A percentile compares a stretch with the other conserved stretches of the same genome.
Conservation (phyloP, 2,113 vertebrate genomes). For the Prunella himalayana region DNA sequence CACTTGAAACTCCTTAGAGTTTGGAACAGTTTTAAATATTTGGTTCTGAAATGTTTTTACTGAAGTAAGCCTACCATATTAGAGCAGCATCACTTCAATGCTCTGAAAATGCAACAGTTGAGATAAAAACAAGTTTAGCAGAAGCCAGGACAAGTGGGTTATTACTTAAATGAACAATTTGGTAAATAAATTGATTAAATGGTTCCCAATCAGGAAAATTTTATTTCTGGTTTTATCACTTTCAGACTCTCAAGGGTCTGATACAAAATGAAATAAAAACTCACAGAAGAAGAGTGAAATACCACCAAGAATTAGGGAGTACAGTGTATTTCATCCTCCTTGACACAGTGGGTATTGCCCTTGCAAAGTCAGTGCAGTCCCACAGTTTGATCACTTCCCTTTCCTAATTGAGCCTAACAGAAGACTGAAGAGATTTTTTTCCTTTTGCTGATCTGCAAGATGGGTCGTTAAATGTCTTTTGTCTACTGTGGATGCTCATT, state of each 20-base stretch:
- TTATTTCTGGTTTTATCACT: neutral
- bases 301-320: neutral
- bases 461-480: neutral
- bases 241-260: neutral
- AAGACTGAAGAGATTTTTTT: neutral
- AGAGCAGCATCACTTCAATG: neutral
- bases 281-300: neutral
- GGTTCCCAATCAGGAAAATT: neutral
- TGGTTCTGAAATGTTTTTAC: neutral
- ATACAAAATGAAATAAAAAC: neutral
- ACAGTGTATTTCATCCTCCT: neutral
- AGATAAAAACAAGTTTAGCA: neutral
- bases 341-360: neutral
- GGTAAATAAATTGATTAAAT: neutral
- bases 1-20: neutral
- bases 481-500: neutral
- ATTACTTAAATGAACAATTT: neutral
- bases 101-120: neutral
- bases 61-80: neutral
- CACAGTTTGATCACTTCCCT: neutral
- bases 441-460: neutral
- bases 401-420: neutral
- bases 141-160: neutral
- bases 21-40: neutral
- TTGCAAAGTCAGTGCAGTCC: neutral